Evolutionary conservation across 2,888 invertebrate genomes (phyloP).

Genomic region (Aplocera efformata): DNA sequence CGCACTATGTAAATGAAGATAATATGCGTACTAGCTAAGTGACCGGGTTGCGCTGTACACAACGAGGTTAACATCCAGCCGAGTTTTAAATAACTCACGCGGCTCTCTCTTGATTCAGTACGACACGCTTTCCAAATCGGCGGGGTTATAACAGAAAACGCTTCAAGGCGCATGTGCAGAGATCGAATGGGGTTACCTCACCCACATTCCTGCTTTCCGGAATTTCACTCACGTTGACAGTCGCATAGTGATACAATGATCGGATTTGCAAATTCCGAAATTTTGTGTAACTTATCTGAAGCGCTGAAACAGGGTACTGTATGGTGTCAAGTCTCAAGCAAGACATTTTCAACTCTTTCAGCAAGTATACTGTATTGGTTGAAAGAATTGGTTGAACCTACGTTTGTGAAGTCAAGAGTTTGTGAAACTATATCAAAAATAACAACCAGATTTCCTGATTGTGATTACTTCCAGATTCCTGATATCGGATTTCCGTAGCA

Average conservation of each 20-base stretch:
- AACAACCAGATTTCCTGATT: no score
- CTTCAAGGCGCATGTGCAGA: constrained; percentile 69
- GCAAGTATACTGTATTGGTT: no score
- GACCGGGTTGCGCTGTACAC: constrained; percentile 71
- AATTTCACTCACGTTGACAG: constrained; percentile 71
- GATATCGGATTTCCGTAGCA: no score
- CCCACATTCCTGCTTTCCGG: constrained; percentile 74
- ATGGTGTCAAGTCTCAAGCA: not conserved
- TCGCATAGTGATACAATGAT: constrained; percentile 55
- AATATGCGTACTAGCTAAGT: constrained; percentile 69
- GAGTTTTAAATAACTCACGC: constrained; percentile 48
- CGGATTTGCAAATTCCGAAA: constrained; percentile 43
- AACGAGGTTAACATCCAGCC: constrained; percentile 64
- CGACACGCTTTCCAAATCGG: constrained; percentile 50
- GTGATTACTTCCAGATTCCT: no score
- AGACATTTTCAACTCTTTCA: no score
- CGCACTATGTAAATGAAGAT: constrained; percentile 74
- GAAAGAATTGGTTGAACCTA: no score
- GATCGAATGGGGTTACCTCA: constrained; percentile 71
- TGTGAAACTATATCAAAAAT: no score
- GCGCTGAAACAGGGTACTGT: not conserved
- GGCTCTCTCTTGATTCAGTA: constrained; percentile 40
- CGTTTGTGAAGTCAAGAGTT: no score
- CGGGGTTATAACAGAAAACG: constrained; percentile 64
- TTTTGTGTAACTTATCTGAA: constrained; percentile 11